Percentiles rank a stretch among this genome's conserved stretches.
Conservation (phyloP, 64 coral and sea anemone species). For the Montipora efflorescens region DNA sequence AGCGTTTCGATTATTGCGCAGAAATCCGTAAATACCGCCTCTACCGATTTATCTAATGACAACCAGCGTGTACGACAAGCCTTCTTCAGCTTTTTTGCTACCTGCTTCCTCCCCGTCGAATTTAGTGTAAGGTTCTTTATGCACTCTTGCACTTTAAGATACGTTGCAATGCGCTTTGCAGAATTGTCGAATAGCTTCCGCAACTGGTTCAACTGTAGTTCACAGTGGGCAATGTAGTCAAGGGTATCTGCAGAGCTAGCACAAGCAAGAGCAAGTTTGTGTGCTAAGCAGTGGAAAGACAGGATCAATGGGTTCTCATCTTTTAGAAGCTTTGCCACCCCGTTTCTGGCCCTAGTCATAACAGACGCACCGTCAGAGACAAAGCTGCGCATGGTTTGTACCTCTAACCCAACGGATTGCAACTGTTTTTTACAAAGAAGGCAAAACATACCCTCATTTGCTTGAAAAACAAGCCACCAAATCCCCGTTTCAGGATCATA, state of each 20-base stretch:
- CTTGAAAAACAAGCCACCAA: slow-evolving; percentile 45
- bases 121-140: slow-evolving; percentile 49
- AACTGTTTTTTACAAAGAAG: slow-evolving; percentile 33
- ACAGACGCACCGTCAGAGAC: slow-evolving; percentile 39
- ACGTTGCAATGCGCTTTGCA: slow-evolving; percentile 32
- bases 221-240: slow-evolving; percentile 54
- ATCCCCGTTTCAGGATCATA: slow-evolving; percentile 30
- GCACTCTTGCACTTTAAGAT: slow-evolving; percentile 39
- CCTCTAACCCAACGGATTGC: slow-evolving; percentile 46
- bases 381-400: slow-evolving; percentile 50
- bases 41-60: slow-evolving; percentile 43
- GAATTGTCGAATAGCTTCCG: slow-evolving; percentile 41
- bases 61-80: slow-evolving; percentile 52
- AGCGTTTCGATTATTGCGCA: slow-evolving; percentile 29
- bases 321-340: slow-evolving; percentile 42
- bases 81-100: slow-evolving; percentile 53
- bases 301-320: slow-evolving; percentile 37
- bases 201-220: slow-evolving; percentile 54
- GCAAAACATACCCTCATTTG: slow-evolving; percentile 52
- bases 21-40: slow-evolving; percentile 36
- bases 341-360: slow-evolving; percentile 34
- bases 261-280: slow-evolving; percentile 54
- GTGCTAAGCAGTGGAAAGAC: slow-evolving; percentile 50
- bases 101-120: slow-evolving; percentile 33
- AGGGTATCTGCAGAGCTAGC: slow-evolving; percentile 55